Conservation (phyloP, 2,888 invertebrate species). For the Steinernema carpocapsae region DNA sequence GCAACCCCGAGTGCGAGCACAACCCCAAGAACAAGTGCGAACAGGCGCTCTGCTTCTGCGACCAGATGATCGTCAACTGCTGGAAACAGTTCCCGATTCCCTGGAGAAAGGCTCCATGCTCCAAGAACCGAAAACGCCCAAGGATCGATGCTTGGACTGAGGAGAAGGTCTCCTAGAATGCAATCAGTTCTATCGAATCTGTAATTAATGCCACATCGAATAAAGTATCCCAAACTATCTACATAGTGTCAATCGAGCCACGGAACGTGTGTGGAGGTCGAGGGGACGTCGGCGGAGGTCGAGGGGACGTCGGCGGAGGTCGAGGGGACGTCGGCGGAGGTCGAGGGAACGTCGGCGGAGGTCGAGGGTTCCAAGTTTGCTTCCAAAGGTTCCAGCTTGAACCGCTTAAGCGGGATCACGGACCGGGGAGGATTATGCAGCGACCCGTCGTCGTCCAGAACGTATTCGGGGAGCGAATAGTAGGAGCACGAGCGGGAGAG, state of each 20-base stretch:
- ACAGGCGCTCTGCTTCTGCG: slow-evolving; percentile 60
- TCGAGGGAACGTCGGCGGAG: neutral
- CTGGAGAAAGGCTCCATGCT: slow-evolving; percentile 39
- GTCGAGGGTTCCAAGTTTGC: neutral
- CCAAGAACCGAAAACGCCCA: no score
- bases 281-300: neutral
- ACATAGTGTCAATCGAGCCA: no score
- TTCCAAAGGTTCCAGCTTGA: neutral
- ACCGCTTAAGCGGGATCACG: slow-evolving; percentile 17
- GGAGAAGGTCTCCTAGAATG: no score
- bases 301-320: neutral
- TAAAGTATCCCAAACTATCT: no score
- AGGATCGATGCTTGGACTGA: no score
- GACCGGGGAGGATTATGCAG: slow-evolving; percentile 39
- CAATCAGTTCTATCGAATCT: no score
- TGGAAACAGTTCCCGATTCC: slow-evolving; percentile 59
- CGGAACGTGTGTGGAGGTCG: no score
- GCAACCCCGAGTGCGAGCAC: neutral
- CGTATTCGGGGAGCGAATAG: slow-evolving; percentile 67
- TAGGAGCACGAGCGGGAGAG: slow-evolving; percentile 60
- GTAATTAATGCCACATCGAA: no score
- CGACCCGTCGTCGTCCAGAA: slow-evolving; percentile 59
- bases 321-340: neutral
- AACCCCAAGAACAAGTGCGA: slow-evolving; percentile 49
- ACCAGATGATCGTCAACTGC: slow-evolving; percentile 58